Evolutionary conservation across 2,113 vertebrate genomes (phyloP).

Genomic region (Daboia siamensis): DNA sequence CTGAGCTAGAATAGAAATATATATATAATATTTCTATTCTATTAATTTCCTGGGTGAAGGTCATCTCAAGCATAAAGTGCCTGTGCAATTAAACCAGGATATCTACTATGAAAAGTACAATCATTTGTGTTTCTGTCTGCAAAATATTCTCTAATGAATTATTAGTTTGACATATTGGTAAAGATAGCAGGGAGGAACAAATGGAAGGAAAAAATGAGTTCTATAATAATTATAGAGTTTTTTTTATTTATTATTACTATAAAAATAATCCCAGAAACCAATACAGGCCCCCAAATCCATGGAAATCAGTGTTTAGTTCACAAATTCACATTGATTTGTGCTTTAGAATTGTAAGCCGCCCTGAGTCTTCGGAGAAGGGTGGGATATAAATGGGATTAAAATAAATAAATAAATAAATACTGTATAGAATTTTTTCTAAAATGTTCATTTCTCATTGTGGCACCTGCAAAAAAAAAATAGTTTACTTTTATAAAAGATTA

Average conservation of each 20-base stretch:
- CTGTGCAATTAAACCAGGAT: not conserved
- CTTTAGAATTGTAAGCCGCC: too few relatives aligned
- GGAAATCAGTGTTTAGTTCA: not conserved
- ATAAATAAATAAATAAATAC: too few relatives aligned
- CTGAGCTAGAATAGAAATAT: too few relatives aligned
- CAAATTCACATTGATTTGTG: too few relatives aligned
- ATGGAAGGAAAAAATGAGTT: not conserved
- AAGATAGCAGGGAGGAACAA: not conserved
- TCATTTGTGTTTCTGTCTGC: not conserved
- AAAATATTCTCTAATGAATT: not conserved
- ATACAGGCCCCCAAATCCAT: not conserved
- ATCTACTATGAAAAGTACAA: not conserved
- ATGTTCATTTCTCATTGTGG: not conserved
- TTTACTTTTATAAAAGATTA: not conserved
- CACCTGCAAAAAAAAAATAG: not conserved
- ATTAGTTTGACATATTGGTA: not conserved
- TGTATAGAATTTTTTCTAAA: not conserved
- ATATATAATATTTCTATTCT: too few relatives aligned
- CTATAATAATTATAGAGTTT: not conserved
- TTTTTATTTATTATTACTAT: too few relatives aligned
- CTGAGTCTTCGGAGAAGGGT: too few relatives aligned
- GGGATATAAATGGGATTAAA: too few relatives aligned
- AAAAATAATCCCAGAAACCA: not conserved
- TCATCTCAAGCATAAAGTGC: not conserved
- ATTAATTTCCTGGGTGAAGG: not conserved